Evolutionary conservation across 2,888 invertebrate genomes (phyloP).

Genomic region (Acleris holmiana): DNA sequence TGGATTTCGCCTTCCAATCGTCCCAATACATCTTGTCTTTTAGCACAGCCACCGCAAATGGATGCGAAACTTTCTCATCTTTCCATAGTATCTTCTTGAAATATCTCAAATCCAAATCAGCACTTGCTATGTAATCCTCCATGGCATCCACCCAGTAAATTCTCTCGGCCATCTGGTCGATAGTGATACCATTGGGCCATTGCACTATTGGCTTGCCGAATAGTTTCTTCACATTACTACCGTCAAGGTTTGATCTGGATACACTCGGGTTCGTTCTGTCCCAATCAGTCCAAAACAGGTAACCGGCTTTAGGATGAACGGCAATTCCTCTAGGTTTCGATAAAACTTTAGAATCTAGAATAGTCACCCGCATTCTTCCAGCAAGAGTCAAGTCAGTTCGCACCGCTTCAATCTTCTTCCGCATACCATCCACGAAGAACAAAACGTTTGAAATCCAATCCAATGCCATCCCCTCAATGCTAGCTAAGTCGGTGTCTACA

Average conservation of each 20-base stretch:
- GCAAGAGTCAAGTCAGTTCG: slow-evolving; percentile 84
- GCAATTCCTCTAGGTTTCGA: slow-evolving; percentile 92
- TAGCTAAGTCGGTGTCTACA: slow-evolving; percentile 89
- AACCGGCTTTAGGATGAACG: slow-evolving; percentile 92
- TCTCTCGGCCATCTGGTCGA: slow-evolving; percentile 91
- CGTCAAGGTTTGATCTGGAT: slow-evolving; percentile 91
- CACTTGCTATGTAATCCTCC: slow-evolving; percentile 91
- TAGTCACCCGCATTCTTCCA: slow-evolving; percentile 90
- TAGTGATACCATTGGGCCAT: slow-evolving; percentile 95
- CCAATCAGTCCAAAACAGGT: slow-evolving; percentile 95
- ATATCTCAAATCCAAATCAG: slow-evolving; percentile 88
- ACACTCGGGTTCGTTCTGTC: slow-evolving; percentile 90
- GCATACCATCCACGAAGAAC: slow-evolving; percentile 93
- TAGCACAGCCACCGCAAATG: slow-evolving; percentile 93
- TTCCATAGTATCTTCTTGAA: slow-evolving; percentile 87
- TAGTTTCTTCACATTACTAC: slow-evolving; percentile 86
- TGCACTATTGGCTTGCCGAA: slow-evolving; percentile 88
- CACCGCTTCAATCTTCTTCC: slow-evolving; percentile 92
- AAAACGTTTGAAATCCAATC: slow-evolving; percentile 95
- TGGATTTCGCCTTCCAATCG: slow-evolving; percentile 92
- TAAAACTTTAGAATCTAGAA: slow-evolving; percentile 87
- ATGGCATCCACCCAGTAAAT: slow-evolving; percentile 96
- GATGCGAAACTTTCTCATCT: slow-evolving; percentile 89
- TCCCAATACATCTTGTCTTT: slow-evolving; percentile 96
- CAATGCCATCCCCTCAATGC: slow-evolving; percentile 94